A percentile compares a stretch with the other conserved stretches of the same genome.
phyloP scores from a whole-genome alignment of 2,888 invertebrate genomes.

The Pachymerium ferrugineum region DNA sequence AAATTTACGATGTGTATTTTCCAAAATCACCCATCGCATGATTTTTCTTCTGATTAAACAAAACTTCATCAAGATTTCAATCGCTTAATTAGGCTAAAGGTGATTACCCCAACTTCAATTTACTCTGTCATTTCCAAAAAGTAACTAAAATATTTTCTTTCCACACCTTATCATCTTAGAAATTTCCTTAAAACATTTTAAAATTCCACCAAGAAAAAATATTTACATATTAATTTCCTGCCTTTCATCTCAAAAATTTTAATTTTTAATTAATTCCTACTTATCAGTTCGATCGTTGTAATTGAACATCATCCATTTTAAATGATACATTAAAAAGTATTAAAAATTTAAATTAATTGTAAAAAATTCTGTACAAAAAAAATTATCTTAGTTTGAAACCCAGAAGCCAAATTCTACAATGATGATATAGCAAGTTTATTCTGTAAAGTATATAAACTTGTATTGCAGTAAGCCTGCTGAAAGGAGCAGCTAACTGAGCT shows the following conservation, averaged over 20 bases:
- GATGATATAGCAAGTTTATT: too few relatives aligned
- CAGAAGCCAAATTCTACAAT: too few relatives aligned
- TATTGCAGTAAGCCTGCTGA: too few relatives aligned
- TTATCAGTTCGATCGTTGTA: constrained; percentile 14
- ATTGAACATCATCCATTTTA: too few relatives aligned
- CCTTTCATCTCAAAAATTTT: neutral
- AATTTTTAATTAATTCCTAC: neutral
- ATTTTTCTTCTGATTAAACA: constrained; percentile 19
- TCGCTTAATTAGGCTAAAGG: constrained; percentile 1
- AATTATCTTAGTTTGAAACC: too few relatives aligned
- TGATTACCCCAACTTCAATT: constrained; percentile 19
- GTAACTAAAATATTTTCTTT: neutral
- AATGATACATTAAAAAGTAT: too few relatives aligned
- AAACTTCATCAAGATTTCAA: constrained; percentile 27
- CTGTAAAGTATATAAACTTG: too few relatives aligned
- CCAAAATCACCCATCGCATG: neutral
- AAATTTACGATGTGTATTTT: neutral
- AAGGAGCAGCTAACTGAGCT: too few relatives aligned
- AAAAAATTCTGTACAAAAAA: too few relatives aligned
- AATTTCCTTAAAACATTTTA: neutral
- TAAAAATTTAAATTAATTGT: too few relatives aligned
- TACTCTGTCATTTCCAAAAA: neutral
- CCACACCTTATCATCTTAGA: too few relatives aligned
- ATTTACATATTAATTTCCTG: constrained; percentile 24
- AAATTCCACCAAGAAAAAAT: neutral